Evolutionary conservation across 2,113 vertebrate genomes (phyloP).

Genomic region (Struthio camelus): DNA sequence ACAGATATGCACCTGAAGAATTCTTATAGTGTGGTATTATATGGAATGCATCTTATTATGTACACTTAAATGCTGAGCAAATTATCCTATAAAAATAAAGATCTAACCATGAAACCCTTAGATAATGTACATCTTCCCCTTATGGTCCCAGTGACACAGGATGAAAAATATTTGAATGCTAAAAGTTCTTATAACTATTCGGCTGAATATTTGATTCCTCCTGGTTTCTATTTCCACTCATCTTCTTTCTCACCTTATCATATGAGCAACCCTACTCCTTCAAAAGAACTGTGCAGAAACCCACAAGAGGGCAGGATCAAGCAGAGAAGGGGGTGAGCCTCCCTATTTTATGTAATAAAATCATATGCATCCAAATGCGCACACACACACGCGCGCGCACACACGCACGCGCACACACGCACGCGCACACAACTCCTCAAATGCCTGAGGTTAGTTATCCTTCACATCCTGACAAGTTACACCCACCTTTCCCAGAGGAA

Average conservation of each 20-base stretch:
- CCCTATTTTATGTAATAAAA: slow-evolving; percentile 57
- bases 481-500: slow-evolving; percentile 72
- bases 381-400: background rate
- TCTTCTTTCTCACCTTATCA: slow-evolving; percentile 62
- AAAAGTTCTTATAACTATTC: slow-evolving; percentile 32
- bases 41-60: background rate
- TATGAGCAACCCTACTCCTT: slow-evolving; percentile 59
- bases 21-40: background rate
- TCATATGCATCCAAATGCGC: slow-evolving; percentile 61
- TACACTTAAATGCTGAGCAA: background rate
- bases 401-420: slow-evolving; percentile 1
- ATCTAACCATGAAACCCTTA: background rate
- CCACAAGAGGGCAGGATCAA: slow-evolving; percentile 62
- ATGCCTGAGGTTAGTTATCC: slow-evolving; percentile 66
- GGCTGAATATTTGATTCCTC: slow-evolving; percentile 41
- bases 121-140: background rate
- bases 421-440: slow-evolving; percentile 51
- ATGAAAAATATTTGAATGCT: background rate
- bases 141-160: background rate
- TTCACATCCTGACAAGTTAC: slow-evolving; percentile 68
- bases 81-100: background rate
- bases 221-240: slow-evolving; percentile 60
- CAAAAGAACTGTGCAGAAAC: slow-evolving; percentile 54
- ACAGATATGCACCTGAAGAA: background rate
- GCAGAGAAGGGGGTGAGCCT: slow-evolving; percentile 58